Evolutionary conservation across 2,797 vertebrate genomes (phyloP).

Genomic region (Acanthopagrus latus): DNA sequence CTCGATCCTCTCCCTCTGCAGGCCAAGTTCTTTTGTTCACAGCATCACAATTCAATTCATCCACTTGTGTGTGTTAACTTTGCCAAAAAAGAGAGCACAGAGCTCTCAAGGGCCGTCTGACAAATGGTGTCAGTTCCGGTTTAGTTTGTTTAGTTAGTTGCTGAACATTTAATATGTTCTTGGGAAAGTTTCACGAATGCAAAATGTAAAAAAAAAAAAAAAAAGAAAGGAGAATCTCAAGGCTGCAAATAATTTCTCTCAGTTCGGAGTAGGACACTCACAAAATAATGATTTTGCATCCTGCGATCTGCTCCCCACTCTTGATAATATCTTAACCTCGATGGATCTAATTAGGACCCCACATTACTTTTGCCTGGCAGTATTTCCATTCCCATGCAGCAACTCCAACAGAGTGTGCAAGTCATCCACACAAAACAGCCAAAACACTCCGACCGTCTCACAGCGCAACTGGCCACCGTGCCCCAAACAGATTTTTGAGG

Average conservation of each 20-base stretch:
- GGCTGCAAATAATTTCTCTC: conserved; percentile 9
- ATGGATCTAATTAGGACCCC: conserved; percentile 64
- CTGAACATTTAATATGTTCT: not conserved
- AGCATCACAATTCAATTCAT: conserved; percentile 17
- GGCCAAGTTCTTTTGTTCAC: conserved; percentile 3
- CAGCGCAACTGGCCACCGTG: not conserved
- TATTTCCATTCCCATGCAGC: conserved; percentile 42
- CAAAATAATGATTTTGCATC: conserved; percentile 27
- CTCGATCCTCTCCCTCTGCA: not conserved
- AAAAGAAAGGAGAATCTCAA: conserved; percentile 10
- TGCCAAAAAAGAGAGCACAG: conserved; percentile 26
- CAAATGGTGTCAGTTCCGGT: conserved; percentile 15
- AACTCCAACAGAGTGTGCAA: conserved; percentile 24
- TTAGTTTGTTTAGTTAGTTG: not conserved
- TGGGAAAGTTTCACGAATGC: conserved; percentile 4
- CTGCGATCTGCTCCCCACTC: conserved; percentile 21
- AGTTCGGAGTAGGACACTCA: not conserved
- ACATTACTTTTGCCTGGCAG: conserved; percentile 39
- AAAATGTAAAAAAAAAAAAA: conserved; percentile 3
- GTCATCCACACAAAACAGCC: conserved; percentile 32
- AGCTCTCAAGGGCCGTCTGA: not conserved
- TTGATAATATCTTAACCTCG: conserved; percentile 36
- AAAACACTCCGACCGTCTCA: conserved; percentile 20
- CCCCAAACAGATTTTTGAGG: not conserved
- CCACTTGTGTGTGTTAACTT: conserved; percentile 5